Percentiles rank a stretch among this genome's conserved stretches.
phyloP scores from a whole-genome alignment of 2,797 vertebrate species.

The Chrysocyon brachyurus region DNA sequence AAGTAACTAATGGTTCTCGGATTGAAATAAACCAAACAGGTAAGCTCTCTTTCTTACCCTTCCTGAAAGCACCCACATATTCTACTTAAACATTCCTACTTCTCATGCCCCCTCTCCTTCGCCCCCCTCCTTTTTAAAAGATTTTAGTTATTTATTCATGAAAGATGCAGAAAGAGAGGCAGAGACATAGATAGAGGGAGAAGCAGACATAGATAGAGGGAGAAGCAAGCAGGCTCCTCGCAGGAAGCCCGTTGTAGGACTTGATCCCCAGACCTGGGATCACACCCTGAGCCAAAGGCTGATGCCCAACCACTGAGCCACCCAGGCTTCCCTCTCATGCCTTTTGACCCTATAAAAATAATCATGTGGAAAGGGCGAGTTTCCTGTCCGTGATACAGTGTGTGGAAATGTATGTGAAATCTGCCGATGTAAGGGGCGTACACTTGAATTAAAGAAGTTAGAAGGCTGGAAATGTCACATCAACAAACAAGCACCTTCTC shows the following conservation, averaged over 20 bases:
- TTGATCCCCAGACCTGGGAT: too few species aligned
- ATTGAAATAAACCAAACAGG: slow-evolving; percentile 99
- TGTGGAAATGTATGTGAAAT: background rate
- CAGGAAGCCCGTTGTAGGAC: too few species aligned
- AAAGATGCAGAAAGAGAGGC: too few species aligned
- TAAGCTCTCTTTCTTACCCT: slow-evolving; percentile 82
- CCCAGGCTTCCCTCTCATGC: background rate
- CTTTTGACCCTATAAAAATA: slow-evolving; percentile 19
- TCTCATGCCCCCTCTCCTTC: background rate
- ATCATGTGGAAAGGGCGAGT: background rate
- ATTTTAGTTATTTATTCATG: too few species aligned
- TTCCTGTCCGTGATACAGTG: background rate
- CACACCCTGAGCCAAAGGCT: too few species aligned
- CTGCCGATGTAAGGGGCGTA: background rate
- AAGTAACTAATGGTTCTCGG: slow-evolving; percentile 97
- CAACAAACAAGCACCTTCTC: background rate
- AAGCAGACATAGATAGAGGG: too few species aligned
- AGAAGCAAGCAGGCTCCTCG: too few species aligned
- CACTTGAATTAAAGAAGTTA: slow-evolving; percentile 23
- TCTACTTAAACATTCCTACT: background rate
- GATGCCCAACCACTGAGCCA: too few species aligned
- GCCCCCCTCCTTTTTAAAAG: too few species aligned
- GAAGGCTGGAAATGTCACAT: background rate
- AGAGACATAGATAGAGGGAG: too few species aligned
- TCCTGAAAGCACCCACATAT: background rate